These are phyloP conservation scores for Harpalus rufipes DNA, from an alignment of 2,888 invertebrate genomes.

Conservation along the genomic window DNA sequence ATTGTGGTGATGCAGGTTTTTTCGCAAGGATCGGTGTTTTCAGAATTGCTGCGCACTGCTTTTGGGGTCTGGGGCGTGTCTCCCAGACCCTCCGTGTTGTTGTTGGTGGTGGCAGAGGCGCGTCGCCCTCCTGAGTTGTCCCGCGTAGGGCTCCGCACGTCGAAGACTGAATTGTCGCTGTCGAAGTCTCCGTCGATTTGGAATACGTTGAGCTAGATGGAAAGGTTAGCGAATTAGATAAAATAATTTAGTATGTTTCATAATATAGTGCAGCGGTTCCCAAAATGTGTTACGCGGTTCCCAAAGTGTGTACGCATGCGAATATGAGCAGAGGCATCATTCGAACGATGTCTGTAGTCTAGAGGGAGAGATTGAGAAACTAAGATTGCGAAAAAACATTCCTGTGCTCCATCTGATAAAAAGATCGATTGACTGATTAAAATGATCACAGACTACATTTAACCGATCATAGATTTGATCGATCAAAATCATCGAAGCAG, in stretches of 20 bases:
- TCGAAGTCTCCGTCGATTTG: conserved; percentile 83
- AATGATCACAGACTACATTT: too few species aligned
- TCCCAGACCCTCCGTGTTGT: conserved; percentile 74
- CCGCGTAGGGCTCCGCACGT: conserved; percentile 79
- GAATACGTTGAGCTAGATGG: conserved; percentile 75
- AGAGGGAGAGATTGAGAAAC: too few species aligned
- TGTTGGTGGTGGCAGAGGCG: conserved; percentile 79
- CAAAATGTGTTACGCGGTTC: too few species aligned
- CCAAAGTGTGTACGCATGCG: too few species aligned
- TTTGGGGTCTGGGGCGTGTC: conserved; percentile 76
- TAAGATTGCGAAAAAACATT: too few species aligned
- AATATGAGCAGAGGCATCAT: too few species aligned
- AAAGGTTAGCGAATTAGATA: neutral
- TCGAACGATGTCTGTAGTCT: too few species aligned
- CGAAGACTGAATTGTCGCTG: conserved; percentile 82
- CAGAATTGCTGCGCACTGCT: conserved; percentile 79
- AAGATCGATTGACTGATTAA: too few species aligned
- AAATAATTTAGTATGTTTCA: neutral
- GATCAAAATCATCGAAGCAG: too few species aligned
- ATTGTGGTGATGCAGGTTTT: conserved; percentile 80
- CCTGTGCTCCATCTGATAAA: too few species aligned
- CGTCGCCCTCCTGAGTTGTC: conserved; percentile 77
- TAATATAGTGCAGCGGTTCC: too few species aligned
- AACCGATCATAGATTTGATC: too few species aligned
- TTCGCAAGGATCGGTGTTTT: conserved; percentile 79